Conservation (phyloP, 2,113 vertebrate species). For the Sitta europaea region DNA sequence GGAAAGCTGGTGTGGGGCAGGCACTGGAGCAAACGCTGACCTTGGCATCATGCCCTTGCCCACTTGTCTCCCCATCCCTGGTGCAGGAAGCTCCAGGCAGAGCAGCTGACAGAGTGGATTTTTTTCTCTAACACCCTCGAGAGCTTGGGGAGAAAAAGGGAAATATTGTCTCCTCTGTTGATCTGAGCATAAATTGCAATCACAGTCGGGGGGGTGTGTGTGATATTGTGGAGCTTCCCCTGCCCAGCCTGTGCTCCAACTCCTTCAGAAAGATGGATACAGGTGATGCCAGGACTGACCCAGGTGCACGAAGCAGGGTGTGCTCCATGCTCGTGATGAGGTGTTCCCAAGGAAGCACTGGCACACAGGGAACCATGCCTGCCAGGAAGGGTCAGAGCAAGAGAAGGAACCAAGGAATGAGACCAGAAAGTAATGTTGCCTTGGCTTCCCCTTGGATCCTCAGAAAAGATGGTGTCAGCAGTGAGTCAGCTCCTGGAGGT, state of each 20-base stretch:
- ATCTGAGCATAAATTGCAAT: neutral
- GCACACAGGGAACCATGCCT: accelerated
- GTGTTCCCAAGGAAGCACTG: neutral
- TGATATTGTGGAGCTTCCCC: neutral
- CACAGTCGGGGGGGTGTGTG: neutral
- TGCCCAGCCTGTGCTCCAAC: neutral
- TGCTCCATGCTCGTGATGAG: accelerated
- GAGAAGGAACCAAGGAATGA: neutral
- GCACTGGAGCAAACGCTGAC: neutral
- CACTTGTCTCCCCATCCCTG: neutral
- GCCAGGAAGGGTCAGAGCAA: neutral
- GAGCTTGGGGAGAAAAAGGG: neutral
- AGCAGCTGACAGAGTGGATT: neutral
- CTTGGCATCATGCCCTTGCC: neutral
- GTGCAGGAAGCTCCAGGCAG: neutral
- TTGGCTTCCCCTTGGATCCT: neutral
- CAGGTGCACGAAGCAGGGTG: neutral
- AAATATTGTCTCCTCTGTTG: neutral
- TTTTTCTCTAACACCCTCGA: neutral
- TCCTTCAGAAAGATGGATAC: accelerated
- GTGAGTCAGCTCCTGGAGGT: slow-evolving; percentile 13
- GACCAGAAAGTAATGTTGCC: neutral
- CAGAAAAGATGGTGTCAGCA: slow-evolving; percentile 32
- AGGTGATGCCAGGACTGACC: neutral
- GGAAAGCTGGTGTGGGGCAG: neutral